A percentile compares a stretch with the other conserved stretches of the same genome.
These are phyloP conservation scores for Triops longicaudatus DNA, from an alignment of 1,140 invertebrate species.

Conservation along the genomic window DNA sequence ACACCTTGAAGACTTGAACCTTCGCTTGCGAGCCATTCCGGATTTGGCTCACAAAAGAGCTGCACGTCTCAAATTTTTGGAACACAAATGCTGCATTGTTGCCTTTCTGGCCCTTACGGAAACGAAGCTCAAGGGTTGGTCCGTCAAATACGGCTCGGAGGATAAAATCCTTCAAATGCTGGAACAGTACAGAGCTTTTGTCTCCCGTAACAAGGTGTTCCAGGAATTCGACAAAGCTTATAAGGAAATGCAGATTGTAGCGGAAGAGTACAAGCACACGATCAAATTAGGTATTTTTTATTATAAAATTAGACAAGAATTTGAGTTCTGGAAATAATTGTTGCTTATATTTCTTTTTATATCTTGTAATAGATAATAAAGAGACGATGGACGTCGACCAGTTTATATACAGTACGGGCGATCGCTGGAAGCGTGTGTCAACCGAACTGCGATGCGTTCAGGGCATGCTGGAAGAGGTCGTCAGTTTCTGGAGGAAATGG, in stretches of 20 bases:
- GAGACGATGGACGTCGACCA: constrained; percentile 67
- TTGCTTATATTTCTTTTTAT: constrained; percentile 10
- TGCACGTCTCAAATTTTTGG: constrained; percentile 74
- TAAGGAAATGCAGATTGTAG: constrained; percentile 80
- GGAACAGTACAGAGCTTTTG: constrained; percentile 83
- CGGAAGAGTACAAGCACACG: constrained; percentile 81
- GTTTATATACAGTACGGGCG: constrained; percentile 75
- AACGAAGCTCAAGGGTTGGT: constrained; percentile 79
- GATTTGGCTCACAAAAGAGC: constrained; percentile 62
- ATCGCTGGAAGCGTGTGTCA: constrained; percentile 80
- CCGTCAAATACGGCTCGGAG: constrained; percentile 73
- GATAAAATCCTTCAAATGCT: constrained; percentile 73
- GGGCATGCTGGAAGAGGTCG: constrained; percentile 78
- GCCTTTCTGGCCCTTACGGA: constrained; percentile 83
- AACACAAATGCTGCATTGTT: constrained; percentile 85
- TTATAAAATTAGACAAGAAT: constrained; percentile 35
- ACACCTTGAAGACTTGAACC: constrained; percentile 69
- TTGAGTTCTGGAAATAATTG: not conserved
- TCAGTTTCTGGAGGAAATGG: constrained; percentile 80
- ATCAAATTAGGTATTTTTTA: constrained; percentile 64
- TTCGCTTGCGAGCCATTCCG: constrained; percentile 59
- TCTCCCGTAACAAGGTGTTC: constrained; percentile 82
- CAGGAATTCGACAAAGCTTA: constrained; percentile 89
- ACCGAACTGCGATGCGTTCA: constrained; percentile 81
- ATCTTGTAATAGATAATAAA: constrained; percentile 49